A percentile compares a stretch with the other conserved stretches of the same genome.
phyloP scores from a whole-genome alignment of 2,113 vertebrate species.

The Halcyon senegalensis region DNA sequence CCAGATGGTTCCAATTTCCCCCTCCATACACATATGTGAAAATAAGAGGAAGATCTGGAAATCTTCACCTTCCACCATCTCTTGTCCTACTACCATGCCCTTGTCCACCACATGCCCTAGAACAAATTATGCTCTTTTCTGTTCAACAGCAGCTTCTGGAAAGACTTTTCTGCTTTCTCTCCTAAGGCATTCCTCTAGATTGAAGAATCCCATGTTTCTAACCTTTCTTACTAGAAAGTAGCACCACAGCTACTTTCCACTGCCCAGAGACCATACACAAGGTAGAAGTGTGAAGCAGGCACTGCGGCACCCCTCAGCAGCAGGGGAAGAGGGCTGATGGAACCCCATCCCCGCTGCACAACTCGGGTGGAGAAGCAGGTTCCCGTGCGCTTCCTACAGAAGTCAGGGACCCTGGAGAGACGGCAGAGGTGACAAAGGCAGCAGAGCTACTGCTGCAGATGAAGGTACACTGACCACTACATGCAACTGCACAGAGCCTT shows the following conservation, averaged over 20 bases:
- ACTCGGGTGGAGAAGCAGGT: neutral
- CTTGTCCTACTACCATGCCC: neutral
- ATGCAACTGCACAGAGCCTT: neutral
- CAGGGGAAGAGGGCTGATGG: neutral
- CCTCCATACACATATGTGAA: neutral
- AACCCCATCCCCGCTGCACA: neutral
- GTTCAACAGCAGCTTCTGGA: neutral
- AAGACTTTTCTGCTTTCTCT: neutral
- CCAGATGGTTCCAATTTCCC: neutral
- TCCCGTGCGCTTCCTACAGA: neutral
- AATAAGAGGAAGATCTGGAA: neutral
- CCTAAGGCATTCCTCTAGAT: neutral
- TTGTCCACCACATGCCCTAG: neutral
- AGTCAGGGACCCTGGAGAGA: neutral
- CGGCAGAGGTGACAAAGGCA: neutral
- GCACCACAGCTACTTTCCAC: neutral
- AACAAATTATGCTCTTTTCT: neutral
- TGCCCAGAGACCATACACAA: accelerated
- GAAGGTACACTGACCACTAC: neutral
- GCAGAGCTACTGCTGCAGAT: neutral
- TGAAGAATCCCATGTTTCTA: neutral
- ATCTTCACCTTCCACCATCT: neutral
- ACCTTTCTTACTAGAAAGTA: neutral
- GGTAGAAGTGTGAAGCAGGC: neutral
- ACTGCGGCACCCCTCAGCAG: neutral